A percentile compares a stretch with the other conserved stretches of the same genome.
These are phyloP conservation scores for Cryptus armator DNA, from an alignment of 2,888 invertebrate species.

Conservation along the genomic window DNA sequence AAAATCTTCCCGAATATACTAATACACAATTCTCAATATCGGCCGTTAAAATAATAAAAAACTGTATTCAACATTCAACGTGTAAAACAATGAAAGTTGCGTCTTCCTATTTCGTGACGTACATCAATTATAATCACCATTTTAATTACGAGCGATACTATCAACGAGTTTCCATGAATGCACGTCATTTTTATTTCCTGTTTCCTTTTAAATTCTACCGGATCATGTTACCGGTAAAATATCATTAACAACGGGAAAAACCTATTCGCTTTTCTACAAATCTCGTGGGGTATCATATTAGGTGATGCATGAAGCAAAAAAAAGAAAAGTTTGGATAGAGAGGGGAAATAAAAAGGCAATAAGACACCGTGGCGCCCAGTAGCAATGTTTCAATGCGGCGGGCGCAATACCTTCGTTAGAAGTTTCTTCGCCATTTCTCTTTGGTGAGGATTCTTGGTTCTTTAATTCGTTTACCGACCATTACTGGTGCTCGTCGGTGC, in stretches of 20 bases:
- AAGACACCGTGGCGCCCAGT: conserved; percentile 16
- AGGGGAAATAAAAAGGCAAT: background rate
- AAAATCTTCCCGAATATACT: background rate
- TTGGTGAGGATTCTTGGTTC: conserved; percentile 78
- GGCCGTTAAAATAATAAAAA: no score
- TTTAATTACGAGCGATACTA: background rate
- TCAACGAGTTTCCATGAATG: background rate
- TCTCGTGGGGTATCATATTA: background rate
- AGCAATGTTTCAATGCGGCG: conserved; percentile 48
- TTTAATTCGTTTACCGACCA: conserved; percentile 83
- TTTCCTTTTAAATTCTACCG: background rate
- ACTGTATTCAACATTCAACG: no score
- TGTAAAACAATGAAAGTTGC: no score
- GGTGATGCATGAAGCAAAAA: conserved; percentile 8
- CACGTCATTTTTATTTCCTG: background rate
- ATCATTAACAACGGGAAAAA: background rate
- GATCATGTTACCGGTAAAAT: background rate
- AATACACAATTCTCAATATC: background rate
- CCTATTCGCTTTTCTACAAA: no score
- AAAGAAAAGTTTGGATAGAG: background rate
- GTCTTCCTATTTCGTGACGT: background rate
- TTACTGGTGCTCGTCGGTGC: conserved; percentile 72
- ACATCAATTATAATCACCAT: background rate
- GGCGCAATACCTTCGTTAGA: conserved; percentile 75
- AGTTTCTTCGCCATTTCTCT: conserved; percentile 73